Base-by-base conservation (phyloP, 2,797 vertebrate species). In the Labeo calbasu region DNA sequence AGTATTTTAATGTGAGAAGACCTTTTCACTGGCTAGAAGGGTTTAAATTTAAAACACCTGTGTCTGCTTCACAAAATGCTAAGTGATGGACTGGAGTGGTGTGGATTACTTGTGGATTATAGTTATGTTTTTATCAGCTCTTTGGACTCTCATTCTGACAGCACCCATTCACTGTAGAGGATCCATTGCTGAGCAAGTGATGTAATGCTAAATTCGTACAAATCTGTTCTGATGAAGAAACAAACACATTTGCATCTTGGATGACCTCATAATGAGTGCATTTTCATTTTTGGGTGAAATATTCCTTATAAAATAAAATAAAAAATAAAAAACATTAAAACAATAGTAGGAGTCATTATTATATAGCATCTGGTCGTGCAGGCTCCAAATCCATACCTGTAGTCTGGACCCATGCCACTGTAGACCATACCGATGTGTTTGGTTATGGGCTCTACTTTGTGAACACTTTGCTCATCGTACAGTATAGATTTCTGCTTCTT, bases 341-440 rank as follows among this genome's bases (percentile, higher is more conserved):
- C 23, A 15, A 28, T 32, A 51, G 32, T 46, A 40, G 13, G n/a
- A 71, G 25, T 59, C 4, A 19, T 72, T 19, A n/a, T 68, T 32
- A 68, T 14, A n/a, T 10, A 32, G 10, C 1, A 0, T 69, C 69
- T 11, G 51, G 19, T 63, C 55, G 65, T 4, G 21, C 21, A 77
- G 40, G 15, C 2, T 40, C 12, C 40, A 17, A 79, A 79, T 19
- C 0, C 83, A 5, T 93, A 99, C 98, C 98, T 98, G 95, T 99
- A 99, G 92, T 99, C 98, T 50, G 98, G 98, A 78, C 98, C 98
- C 98, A 99, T 99, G 82, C 98, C 98, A 11, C 98, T 99, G 89
- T 99, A 99, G 79, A 99, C 98, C 96, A 99, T 96, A 85, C 98
- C 98, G 92, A 99, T 99, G 77, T 99, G 98, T 91, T 99, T 99